Conservation (phyloP, 1,140 invertebrate species). For the Epicauta chinensis region DNA sequence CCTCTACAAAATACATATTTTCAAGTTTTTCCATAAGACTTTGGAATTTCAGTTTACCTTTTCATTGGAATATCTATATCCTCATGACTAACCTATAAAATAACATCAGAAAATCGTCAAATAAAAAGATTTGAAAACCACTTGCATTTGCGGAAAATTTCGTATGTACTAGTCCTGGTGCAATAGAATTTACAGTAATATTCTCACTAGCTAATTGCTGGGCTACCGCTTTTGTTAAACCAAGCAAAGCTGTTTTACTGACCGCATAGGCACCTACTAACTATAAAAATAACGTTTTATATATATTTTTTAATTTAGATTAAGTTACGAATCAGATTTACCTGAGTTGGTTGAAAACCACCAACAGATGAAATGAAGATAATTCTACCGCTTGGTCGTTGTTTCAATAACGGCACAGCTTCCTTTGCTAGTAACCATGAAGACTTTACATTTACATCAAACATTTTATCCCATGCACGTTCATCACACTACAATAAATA, state of each 20-base stretch:
- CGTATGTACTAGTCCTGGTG: conserved; percentile 88
- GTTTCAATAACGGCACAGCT: conserved; percentile 72
- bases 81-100: no score
- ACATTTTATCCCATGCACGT: conserved; percentile 89
- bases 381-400: conserved; percentile 56
- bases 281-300: no score
- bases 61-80: no score
- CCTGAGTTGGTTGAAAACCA: no score
- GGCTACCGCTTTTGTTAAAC: conserved; percentile 77
- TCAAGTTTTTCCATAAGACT: neutral
- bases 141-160: conserved; percentile 79
- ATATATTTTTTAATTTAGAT: no score
- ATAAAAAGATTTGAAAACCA: conserved; percentile 11
- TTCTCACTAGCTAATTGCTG: conserved; percentile 65
- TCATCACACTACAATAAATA: conserved; percentile 60
- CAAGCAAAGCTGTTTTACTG: conserved; percentile 89
- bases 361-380: no score
- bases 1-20: conserved; percentile 28
- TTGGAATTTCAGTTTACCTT: neutral
- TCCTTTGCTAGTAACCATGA: conserved; percentile 85
- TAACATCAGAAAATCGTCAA: no score
- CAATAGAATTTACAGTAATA: conserved; percentile 89
- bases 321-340: no score
- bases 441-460: conserved; percentile 91
- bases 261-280: conserved; percentile 85